Base-by-base conservation (phyloP, 2,113 vertebrate genomes). In the Myocastor coypus region DNA sequence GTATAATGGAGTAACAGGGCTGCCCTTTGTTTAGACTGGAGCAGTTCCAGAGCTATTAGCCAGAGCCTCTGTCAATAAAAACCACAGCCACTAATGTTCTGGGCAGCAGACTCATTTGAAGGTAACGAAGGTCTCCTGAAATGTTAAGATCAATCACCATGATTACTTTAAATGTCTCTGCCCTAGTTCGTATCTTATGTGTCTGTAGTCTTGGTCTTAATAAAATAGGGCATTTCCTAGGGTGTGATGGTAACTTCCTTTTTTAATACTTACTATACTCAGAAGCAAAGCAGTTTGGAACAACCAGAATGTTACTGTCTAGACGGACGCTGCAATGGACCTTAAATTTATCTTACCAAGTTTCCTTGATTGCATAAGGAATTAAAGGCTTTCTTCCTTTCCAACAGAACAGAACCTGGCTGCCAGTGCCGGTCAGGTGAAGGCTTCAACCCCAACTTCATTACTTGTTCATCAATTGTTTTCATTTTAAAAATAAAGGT, bases 1-100 rank as follows among this genome's bases (percentile, higher is more conserved):
- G 82, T 87, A 91, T 46, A 95, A 95, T 71, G 73, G 92, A 96
- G 22, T 87, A 95, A 91, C 34, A 91, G 75, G 78, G 89, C 7
- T 88, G 46, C 42, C 95, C 80, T 96, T 78, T 94, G 78, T 97
- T 89, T 95, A 92, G 88, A 89, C 19, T 96, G 83, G 85, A 97
- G 69, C n/a, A 87, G 52, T 92, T 97, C 83, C 95, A 96, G 95
- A 92, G 57, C 75, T 96, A 94, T 93, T 94, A 94, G n/a, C 52
- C 88, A 77, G 86, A 96, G 91, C 10, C 63, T 66, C 52, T 80
- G 40, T 96, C 92, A 91, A 89, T 95, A 96, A 92, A 95, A 96
- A 86, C 68, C 91, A 94, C 85, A 95, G 94, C 30, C 71, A 78
- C 73, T 90, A 83, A 83, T 57, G 85, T 92, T 86, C 94, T 96